Evolutionary conservation across 2,888 invertebrate species (phyloP).

Genomic region (Drosophila formosana): DNA sequence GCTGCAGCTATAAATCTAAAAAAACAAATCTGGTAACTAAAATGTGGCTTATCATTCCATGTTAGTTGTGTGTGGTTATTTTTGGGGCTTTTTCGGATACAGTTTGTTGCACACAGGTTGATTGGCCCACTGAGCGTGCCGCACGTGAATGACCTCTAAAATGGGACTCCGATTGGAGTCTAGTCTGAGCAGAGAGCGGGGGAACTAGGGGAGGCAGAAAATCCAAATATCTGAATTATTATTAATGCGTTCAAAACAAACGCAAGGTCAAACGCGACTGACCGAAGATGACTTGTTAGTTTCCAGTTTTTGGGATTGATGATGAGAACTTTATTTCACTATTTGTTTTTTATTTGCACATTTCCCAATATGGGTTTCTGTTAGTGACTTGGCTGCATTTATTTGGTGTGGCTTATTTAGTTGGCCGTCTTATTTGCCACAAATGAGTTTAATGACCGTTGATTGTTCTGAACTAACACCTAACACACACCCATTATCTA

Average conservation of each 20-base stretch:
- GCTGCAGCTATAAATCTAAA: slow-evolving; percentile 18
- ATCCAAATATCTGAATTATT: slow-evolving; percentile 59
- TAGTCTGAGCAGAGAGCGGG: slow-evolving; percentile 9
- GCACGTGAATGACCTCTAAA: slow-evolving; percentile 75
- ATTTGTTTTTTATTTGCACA: slow-evolving; percentile 4
- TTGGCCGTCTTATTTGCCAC: slow-evolving; percentile 5
- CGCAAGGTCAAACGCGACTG: slow-evolving; percentile 72
- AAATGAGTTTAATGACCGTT: slow-evolving; percentile 75
- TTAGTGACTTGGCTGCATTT: slow-evolving; percentile 10
- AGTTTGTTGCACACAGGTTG: slow-evolving; percentile 71
- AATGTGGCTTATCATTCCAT: slow-evolving; percentile 39
- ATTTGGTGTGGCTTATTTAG: slow-evolving; percentile 9
- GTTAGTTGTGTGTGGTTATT: slow-evolving; percentile 4
- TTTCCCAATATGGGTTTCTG: slow-evolving; percentile 56
- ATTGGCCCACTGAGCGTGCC: slow-evolving; percentile 47
- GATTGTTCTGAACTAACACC: slow-evolving; percentile 18
- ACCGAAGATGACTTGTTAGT: slow-evolving; percentile 52
- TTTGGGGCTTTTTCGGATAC: slow-evolving; percentile 55
- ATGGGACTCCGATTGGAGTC: slow-evolving; percentile 24
- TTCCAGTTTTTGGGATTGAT: slow-evolving; percentile 50
- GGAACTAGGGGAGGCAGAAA: slow-evolving; percentile 44
- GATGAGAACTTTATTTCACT: slow-evolving; percentile 49
- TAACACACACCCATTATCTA: slow-evolving; percentile 23
- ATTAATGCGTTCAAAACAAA: slow-evolving; percentile 54
- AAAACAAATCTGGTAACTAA: background rate